Conservation (phyloP, 2,797 vertebrate species). For the Cyclura pinguis region DNA sequence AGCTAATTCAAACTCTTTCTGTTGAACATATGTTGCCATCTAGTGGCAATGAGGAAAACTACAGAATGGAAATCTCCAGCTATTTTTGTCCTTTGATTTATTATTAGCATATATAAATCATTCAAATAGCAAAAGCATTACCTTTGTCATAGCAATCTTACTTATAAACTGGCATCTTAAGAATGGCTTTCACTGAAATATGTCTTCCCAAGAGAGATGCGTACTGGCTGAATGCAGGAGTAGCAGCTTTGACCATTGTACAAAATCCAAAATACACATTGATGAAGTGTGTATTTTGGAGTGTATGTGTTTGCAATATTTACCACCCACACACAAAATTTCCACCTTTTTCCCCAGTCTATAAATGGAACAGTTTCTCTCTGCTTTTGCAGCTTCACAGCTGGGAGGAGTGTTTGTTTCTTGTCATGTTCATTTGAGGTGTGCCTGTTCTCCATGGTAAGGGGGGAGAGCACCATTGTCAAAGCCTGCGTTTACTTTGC, state of each 20-base stretch:
- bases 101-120: neutral
- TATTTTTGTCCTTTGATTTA: neutral
- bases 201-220: neutral
- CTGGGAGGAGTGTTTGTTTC: no score
- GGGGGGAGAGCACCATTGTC: no score
- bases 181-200: neutral
- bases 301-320: no score
- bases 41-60: neutral
- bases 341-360: no score
- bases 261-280: no score
- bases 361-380: no score
- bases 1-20: neutral
- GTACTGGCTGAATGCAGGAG: neutral
- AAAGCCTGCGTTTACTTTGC: no score
- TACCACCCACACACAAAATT: no score
- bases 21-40: neutral
- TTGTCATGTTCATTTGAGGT: no score
- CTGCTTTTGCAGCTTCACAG: no score
- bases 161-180: neutral
- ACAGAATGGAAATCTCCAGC: neutral
- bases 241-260: neutral
- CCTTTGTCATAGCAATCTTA: neutral
- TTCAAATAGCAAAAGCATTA: neutral
- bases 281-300: neutral
- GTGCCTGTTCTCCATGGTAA: no score